phyloP scores from a whole-genome alignment of 2,113 vertebrate genomes.

The Sceloporus undulatus region DNA sequence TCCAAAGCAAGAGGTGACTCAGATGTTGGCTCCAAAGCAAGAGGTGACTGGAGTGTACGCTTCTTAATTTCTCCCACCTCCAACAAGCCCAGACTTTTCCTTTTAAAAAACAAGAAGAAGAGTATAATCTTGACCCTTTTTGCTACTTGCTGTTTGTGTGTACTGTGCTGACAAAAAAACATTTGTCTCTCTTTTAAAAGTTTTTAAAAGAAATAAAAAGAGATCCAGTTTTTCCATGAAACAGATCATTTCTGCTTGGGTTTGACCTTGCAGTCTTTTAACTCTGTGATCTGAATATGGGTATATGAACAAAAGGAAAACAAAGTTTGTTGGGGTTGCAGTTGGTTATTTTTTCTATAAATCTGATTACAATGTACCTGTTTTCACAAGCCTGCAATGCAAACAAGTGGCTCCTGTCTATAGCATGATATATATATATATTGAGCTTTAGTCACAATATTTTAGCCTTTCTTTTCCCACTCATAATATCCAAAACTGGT shows the following conservation, averaged over 20 bases:
- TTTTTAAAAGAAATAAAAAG: no score
- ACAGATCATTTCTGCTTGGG: not conserved
- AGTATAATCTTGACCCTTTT: not conserved
- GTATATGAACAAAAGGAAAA: no score
- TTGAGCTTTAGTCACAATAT: no score
- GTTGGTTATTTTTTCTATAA: not conserved
- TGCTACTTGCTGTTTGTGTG: no score
- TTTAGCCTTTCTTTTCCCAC: not conserved
- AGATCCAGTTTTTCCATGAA: not conserved
- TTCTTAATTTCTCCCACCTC: not conserved
- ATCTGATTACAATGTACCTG: not conserved
- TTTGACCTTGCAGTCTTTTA: not conserved
- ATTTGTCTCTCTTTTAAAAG: not conserved
- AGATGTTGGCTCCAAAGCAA: no score
- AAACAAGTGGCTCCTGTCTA: no score
- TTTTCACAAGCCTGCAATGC: not conserved
- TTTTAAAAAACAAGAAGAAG: no score
- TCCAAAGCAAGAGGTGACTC: not conserved
- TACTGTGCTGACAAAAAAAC: not conserved
- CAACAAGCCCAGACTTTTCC: not conserved
- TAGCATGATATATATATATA: not conserved
- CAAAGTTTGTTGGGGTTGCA: no score
- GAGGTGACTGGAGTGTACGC: not conserved
- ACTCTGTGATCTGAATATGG: not conserved
- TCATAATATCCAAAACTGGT: not conserved